These are phyloP conservation scores for Hyperoplus lanceolatus DNA, from an alignment of 2,797 vertebrate genomes.

Conservation along the genomic window DNA sequence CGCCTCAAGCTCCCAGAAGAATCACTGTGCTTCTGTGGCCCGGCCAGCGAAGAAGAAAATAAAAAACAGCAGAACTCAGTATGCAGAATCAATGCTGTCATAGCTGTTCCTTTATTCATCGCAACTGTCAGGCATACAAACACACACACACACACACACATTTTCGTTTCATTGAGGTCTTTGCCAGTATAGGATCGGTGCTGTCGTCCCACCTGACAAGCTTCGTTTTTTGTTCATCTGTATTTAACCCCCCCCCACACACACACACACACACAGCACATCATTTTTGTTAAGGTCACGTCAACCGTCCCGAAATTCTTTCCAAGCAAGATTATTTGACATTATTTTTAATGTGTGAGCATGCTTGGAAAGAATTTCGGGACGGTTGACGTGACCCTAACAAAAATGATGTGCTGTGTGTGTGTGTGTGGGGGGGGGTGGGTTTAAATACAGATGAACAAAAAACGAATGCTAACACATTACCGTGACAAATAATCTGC, in stretches of 20 bases:
- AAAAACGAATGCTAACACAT: constrained; percentile 56
- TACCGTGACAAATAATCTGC: constrained; percentile 51
- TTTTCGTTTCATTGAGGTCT: constrained; percentile 22
- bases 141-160: constrained; percentile 30
- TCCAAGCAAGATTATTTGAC: constrained; percentile 42
- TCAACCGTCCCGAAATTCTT: constrained; percentile 65
- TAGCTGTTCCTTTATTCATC: constrained; percentile 51
- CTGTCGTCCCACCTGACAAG: constrained; percentile 61
- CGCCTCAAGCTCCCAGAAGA: constrained; percentile 31
- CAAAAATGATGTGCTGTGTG: constrained; percentile 12
- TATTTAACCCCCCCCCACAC: constrained; percentile 43
- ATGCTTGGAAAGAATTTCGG: constrained; percentile 68
- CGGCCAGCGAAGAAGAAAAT: background rate
- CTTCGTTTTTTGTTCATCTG: constrained; percentile 57
- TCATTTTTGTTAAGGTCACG: constrained; percentile 50
- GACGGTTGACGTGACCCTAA: constrained; percentile 58
- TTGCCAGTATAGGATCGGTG: constrained; percentile 43
- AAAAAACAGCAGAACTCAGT: constrained; percentile 1
- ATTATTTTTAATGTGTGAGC: too few species aligned
- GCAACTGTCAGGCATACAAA: constrained; percentile 43
- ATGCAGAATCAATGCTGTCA: constrained; percentile 47
- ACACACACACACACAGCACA: constrained; percentile 4
- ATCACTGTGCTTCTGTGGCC: constrained; percentile 45
- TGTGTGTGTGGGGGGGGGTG: constrained; percentile 4
- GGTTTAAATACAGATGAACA: constrained; percentile 57